A percentile compares a stretch with the other conserved stretches of the same genome.
These are phyloP conservation scores for Bagarius yarrelli DNA, from an alignment of 2,113 vertebrate species.

Conservation along the genomic window DNA sequence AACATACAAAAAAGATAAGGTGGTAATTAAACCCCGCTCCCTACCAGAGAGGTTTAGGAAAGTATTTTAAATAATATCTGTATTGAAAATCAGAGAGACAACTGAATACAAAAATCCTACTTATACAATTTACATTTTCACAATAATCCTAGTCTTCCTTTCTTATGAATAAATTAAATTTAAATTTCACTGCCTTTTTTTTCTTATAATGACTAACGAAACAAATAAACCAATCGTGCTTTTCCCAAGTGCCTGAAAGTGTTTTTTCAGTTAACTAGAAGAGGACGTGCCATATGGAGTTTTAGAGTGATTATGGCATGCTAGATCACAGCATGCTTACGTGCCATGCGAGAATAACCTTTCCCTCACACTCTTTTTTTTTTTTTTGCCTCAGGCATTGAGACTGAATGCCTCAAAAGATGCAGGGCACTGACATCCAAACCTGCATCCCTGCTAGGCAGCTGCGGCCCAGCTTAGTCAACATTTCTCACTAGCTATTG, in stretches of 20 bases:
- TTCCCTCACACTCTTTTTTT: slow-evolving; percentile 15
- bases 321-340: slow-evolving; percentile 30
- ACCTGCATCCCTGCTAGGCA: slow-evolving; percentile 22
- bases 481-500: slow-evolving; percentile 17
- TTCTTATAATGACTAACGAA: background rate
- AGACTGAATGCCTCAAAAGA: slow-evolving; percentile 25
- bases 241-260: slow-evolving; percentile 7
- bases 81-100: background rate
- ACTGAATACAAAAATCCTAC: background rate
- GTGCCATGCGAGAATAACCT: slow-evolving; percentile 32
- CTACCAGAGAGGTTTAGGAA: too few relatives aligned
- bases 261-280: slow-evolving; percentile 30
- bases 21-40: too few relatives aligned
- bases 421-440: slow-evolving; percentile 26
- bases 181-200: background rate
- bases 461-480: background rate
- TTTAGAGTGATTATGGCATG: slow-evolving; percentile 28
- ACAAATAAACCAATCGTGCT: slow-evolving; percentile 12
- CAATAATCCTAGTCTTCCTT: background rate
- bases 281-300: slow-evolving; percentile 19
- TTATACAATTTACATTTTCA: background rate
- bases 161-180: background rate
- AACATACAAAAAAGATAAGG: too few relatives aligned
- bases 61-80: too few relatives aligned
- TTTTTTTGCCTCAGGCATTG: slow-evolving; percentile 37